Conservation (phyloP, 2,888 invertebrate species). For the Lepidocyrtinus sp. region DNA sequence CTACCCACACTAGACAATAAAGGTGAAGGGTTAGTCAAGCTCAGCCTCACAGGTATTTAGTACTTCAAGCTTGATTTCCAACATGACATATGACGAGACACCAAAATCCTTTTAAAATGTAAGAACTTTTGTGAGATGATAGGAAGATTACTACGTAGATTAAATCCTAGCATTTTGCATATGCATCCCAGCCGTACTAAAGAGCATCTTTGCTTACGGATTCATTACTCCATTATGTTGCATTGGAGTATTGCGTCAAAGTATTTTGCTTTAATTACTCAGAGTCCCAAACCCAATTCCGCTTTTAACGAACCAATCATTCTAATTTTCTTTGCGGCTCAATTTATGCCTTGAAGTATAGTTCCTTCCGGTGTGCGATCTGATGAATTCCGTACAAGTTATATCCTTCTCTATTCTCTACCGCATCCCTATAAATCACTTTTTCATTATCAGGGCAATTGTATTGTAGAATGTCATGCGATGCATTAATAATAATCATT, state of each 20-base stretch:
- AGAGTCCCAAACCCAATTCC: background rate
- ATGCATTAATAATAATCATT: constrained; percentile 26
- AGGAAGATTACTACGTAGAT: background rate
- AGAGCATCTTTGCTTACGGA: background rate
- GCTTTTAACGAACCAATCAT: background rate
- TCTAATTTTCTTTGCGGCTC: background rate
- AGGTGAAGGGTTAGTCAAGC: background rate
- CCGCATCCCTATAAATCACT: background rate
- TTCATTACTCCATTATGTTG: background rate
- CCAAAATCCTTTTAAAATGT: constrained; percentile 27
- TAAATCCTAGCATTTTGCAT: background rate
- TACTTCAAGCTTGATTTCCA: background rate
- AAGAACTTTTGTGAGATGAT: background rate
- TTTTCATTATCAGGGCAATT: background rate
- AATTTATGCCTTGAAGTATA: background rate
- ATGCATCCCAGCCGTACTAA: background rate
- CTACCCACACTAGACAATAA: background rate
- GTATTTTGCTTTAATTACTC: background rate
- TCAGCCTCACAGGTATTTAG: background rate
- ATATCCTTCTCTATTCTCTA: background rate
- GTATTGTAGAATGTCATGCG: background rate
- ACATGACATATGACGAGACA: constrained; percentile 1
- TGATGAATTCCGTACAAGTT: background rate
- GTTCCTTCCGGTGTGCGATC: constrained; percentile 9
- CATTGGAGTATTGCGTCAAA: background rate